Evolutionary conservation across 2,113 vertebrate genomes (phyloP).

Genomic region (Limanda limanda): DNA sequence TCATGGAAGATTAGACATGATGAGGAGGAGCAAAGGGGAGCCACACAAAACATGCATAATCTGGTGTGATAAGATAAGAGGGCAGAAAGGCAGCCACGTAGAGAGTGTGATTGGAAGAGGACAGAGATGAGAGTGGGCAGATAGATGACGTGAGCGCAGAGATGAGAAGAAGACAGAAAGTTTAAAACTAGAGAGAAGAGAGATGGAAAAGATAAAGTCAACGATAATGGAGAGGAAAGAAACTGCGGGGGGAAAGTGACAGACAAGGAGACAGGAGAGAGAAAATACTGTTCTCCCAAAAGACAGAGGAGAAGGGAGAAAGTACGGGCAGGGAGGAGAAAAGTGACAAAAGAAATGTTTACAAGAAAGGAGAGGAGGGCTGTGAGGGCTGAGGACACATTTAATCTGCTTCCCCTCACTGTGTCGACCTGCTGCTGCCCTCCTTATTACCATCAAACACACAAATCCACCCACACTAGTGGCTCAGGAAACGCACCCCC

Average conservation of each 20-base stretch:
- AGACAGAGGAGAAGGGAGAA: background rate
- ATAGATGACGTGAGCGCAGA: slow-evolving; percentile 27
- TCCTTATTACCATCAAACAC: slow-evolving; percentile 34
- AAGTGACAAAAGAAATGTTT: background rate
- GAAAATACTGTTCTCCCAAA: background rate
- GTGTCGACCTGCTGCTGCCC: slow-evolving; percentile 37
- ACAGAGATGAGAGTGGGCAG: background rate
- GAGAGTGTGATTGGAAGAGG: slow-evolving; percentile 28
- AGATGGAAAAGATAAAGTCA: slow-evolving; percentile 8
- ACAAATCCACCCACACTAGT: background rate
- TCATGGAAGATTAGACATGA: slow-evolving; percentile 56
- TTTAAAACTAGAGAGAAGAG: slow-evolving; percentile 11
- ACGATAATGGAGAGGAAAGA: background rate
- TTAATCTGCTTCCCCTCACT: slow-evolving; percentile 38
- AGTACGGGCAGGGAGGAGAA: background rate
- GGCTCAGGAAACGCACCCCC: slow-evolving; percentile 16
- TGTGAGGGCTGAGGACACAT: slow-evolving; percentile 12
- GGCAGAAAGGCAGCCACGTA: background rate
- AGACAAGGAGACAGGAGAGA: background rate
- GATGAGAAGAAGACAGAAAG: slow-evolving; percentile 8
- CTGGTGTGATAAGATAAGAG: slow-evolving; percentile 41
- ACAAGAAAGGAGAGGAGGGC: background rate
- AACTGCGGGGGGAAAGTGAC: background rate
- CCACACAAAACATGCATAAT: slow-evolving; percentile 44
- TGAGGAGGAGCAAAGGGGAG: slow-evolving; percentile 51